Base-by-base conservation (phyloP, 2,888 invertebrate species). In the Caenorhabditis sp. region DNA sequence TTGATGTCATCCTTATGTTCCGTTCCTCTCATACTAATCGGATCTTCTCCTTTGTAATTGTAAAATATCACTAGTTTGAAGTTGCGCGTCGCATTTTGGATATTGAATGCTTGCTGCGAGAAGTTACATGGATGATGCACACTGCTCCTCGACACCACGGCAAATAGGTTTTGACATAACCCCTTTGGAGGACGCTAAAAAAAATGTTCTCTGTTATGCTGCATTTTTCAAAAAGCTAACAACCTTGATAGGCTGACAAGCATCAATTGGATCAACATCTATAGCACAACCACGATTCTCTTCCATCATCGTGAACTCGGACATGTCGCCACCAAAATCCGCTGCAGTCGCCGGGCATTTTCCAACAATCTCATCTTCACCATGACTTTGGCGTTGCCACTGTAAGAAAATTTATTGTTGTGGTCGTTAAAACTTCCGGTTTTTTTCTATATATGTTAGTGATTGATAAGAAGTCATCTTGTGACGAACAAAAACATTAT, bases 271-370 rank as follows among this genome's bases (percentile, higher is more conserved):
- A 7, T 68, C 63, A 1, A 84, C 74, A 1, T 58, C 17, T 3
- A 81, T 62, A 1, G 76, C 83, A 64, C 87, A 86, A 8, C 86
- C 87, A 20, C 78, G 56, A 21, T 80, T 72, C 20, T 70, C 64
- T n/a, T 70, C 65, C 0, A 66, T 53, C 49, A 78, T 74, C 0
- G 77, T 76, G 71, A 86, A 84, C 12, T 74, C 70, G 21, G 65
- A 54, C 2, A 85, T 73, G 52, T 84, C 83, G 10, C 64, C 74
- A n/a, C 86, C 86, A 67, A 86, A 86, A 50, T 77, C 81, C 25
- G 84, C 86, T n/a, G 84, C 87, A 7, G 83, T 84, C 1, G 86
- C 86, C 8, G 78, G 80, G 59, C 86, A 86, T 59, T 80, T 68
- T 31, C 75, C 68, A 21, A 84, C 77, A 20, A 74, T 21, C 38